Evolutionary conservation across 2,888 invertebrate genomes (phyloP), one percentile per base, ranked within the genome.

Genomic region (Halictus ligatus): DNA sequence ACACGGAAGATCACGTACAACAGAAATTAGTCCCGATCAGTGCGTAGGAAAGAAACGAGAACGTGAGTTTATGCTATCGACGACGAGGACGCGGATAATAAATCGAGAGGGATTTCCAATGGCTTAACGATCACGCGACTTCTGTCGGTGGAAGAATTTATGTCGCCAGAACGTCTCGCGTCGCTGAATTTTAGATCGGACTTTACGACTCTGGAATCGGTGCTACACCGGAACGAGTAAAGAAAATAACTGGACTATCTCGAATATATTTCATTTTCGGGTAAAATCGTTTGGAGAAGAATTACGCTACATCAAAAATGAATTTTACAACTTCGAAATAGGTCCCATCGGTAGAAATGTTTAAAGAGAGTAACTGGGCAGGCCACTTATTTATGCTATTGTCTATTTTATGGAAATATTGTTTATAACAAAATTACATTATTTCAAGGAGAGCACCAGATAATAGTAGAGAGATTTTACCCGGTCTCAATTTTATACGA

Each of bases 141-240:
- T 88, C 76, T 83, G 80, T 79, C 84, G 86, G 40, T 13, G 84
- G 74, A 84, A 77, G 89, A 90, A 90, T 90, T 90, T 89, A 89
- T 86, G 84, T 83, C 75, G 80, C 83, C 80, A 85, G 82, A 10
- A n/a, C 54, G 21, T n/a, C n/a, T 54, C 85, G 85, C 91, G 85
- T 87, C 87, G 85, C 80, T 92, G 89, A 90, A 91, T 92, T 91
- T 89, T 87, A 86, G 88, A 69, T 86, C 88, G 73, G 83, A 85
- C 86, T 92, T 91, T 92, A 92, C 91, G 89, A 91, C 87, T 89
- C 75, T 86, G 83, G 87, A 88, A 89, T 18, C 69, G 79, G 35
- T 25, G 60, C 21, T 21, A 54, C 21, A 54, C 54, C n/a, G 54
- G 54, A 54, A 54, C 54, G 54, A 0, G 1, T 54, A 10, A 54